Evolutionary conservation across 1,140 invertebrate genomes (phyloP).

Genomic region (Drosophila serrata): DNA sequence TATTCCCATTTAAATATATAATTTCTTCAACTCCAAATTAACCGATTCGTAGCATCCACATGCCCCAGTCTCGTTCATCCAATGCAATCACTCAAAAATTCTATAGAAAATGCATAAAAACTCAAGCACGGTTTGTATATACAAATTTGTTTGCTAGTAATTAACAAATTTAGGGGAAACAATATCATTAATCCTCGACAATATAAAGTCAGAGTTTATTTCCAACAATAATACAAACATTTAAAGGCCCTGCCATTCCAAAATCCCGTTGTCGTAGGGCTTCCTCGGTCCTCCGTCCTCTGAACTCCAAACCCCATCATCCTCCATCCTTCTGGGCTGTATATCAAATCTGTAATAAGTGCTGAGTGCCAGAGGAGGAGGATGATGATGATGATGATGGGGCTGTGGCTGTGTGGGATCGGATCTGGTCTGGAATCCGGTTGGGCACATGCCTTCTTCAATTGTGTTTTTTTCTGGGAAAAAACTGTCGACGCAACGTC

Average conservation of each 20-base stretch:
- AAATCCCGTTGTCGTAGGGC: conserved; percentile 50
- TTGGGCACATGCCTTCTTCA: conserved; percentile 60
- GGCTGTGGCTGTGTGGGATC: conserved; percentile 1
- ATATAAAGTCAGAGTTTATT: conserved; percentile 83
- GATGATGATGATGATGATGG: not conserved
- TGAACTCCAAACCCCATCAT: conserved; percentile 9
- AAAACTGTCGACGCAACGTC: conserved; percentile 82
- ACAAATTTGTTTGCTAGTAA: conserved; percentile 82
- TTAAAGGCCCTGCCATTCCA: conserved; percentile 42
- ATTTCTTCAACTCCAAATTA: not conserved
- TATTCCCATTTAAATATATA: not conserved
- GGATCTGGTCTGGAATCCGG: conserved; percentile 31
- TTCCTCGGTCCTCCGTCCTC: conserved; percentile 22
- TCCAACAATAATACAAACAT: conserved; percentile 83
- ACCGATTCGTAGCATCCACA: not conserved
- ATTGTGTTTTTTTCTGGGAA: conserved; percentile 79
- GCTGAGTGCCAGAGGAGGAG: conserved; percentile 43
- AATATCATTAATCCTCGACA: conserved; percentile 82
- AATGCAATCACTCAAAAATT: conserved; percentile 74
- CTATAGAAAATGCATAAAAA: conserved; percentile 81
- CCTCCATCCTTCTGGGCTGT: conserved; percentile 21
- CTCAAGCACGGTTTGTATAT: conserved; percentile 77
- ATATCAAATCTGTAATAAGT: conserved; percentile 79
- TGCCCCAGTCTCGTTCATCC: conserved; percentile 20
- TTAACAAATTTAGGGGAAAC: conserved; percentile 83